Evolutionary conservation across 2,888 invertebrate species (phyloP), one percentile per base, ranked within the genome.

Genomic region (Blastobasis adustella): DNA sequence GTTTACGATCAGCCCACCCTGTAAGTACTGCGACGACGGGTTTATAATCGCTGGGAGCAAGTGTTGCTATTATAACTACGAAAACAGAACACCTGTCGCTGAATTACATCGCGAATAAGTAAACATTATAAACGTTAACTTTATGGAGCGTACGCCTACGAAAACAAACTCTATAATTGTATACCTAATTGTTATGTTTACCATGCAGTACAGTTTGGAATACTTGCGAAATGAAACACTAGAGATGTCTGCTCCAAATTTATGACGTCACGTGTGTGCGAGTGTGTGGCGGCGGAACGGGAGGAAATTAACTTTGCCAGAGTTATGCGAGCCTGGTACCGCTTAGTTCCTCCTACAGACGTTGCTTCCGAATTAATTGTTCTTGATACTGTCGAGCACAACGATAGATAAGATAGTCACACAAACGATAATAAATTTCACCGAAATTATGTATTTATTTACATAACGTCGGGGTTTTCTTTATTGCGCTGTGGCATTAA

Each of bases 51-150:
- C 51, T 59, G 60, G 56, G 54, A 54, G 60, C 62, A 60, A 68
- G 66, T 66, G 69, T 66, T 68, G 61, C 62, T 52, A 53, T 45
- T 53, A 37, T 44, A 23, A 49, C 9, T n/a, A 59, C 53, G 60
- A 65, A 68, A 71, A 70, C 71, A 69, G 56, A 59, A 57, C 75
- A 80, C 76, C 77, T 80, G 80, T 74, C 76, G 69, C 68, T 75
- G 59, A 69, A 71, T 72, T 73, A 72, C 60, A 68, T 71, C 68
- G 74, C 74, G 69, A 73, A 73, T 49, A 51, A 40, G 63, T 66
- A 64, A 66, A 71, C 60, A 69, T 57, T 59, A 60, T 54, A 54
- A 58, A 57, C 55, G 56, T 56, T 60, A 58, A 58, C 55, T 58
- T 62, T 67, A 67, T 64, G 66, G 54, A 67, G 59, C 61, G 63